phyloP scores from a whole-genome alignment of 2,113 vertebrate species.

The Nettapus auritus region DNA sequence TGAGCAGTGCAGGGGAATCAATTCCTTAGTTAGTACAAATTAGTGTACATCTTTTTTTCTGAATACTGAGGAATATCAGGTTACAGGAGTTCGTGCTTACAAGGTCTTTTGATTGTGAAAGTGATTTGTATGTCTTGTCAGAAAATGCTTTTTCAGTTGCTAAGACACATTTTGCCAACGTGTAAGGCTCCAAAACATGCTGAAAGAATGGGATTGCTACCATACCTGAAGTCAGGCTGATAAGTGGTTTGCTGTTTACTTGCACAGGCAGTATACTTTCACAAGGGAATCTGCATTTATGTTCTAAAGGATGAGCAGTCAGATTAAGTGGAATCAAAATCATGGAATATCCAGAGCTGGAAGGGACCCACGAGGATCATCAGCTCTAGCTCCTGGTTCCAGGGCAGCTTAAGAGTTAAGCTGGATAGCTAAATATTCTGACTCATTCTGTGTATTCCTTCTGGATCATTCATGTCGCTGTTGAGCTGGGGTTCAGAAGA shows the following conservation, averaged over 20 bases:
- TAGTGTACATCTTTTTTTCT: not conserved
- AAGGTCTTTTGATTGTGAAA: not conserved
- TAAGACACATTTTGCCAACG: not conserved
- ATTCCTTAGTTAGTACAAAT: constrained; percentile 23
- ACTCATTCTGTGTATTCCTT: not conserved
- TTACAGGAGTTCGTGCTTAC: not conserved
- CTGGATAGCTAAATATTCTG: not conserved
- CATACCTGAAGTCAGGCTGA: not conserved
- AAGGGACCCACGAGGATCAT: no score
- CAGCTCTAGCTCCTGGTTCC: not conserved
- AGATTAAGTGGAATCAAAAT: not conserved
- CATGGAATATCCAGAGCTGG: not conserved
- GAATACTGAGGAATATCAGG: not conserved
- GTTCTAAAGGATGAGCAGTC: not conserved
- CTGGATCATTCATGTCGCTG: not conserved
- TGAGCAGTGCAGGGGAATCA: not conserved
- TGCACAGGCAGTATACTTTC: not conserved
- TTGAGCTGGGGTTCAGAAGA: not conserved
- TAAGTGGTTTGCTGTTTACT: not conserved
- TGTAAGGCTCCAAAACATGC: not conserved
- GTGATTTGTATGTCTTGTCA: not conserved
- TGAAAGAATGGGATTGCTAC: not conserved
- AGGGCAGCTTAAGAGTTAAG: not conserved
- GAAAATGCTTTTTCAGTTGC: not conserved
- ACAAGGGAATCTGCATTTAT: not conserved